phyloP scores from a whole-genome alignment of 1,140 invertebrate species.

The Orussus abietinus region DNA sequence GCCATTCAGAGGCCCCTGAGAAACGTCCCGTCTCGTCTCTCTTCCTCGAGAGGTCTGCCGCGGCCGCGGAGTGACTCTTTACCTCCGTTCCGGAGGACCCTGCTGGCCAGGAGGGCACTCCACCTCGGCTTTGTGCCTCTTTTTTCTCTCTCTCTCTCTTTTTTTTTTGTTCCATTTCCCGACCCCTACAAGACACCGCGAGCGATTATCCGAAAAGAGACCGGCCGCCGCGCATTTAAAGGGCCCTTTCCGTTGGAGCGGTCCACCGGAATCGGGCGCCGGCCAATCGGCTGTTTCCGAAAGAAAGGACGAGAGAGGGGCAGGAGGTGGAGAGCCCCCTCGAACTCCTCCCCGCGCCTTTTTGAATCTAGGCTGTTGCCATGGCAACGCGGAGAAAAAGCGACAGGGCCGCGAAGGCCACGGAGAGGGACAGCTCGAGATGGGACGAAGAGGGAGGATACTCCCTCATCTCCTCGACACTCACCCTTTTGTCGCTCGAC shows the following conservation, averaged over 20 bases:
- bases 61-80: no score
- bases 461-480: not conserved
- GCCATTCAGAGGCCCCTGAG: no score
- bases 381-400: conserved; percentile 27
- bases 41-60: no score
- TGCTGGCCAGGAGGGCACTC: not conserved
- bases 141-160: not conserved
- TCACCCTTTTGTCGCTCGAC: conserved; percentile 1
- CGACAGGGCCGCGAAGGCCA: conserved; percentile 14
- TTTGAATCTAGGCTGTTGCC: conserved; percentile 34
- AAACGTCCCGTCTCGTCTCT: no score
- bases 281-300: no score
- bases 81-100: not conserved
- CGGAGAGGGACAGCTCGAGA: conserved; percentile 1
- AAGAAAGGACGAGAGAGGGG: no score
- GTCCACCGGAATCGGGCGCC: no score
- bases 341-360: conserved; percentile 12
- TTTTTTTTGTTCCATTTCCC: not conserved
- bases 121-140: conserved; percentile 1
- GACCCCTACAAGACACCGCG: not conserved
- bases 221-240: no score
- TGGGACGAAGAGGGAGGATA: not conserved
- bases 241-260: no score
- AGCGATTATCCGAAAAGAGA: no score
- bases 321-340: no score